Evolutionary conservation across 2,797 vertebrate genomes (phyloP).

Genomic region (Eutrigla gurnardus): DNA sequence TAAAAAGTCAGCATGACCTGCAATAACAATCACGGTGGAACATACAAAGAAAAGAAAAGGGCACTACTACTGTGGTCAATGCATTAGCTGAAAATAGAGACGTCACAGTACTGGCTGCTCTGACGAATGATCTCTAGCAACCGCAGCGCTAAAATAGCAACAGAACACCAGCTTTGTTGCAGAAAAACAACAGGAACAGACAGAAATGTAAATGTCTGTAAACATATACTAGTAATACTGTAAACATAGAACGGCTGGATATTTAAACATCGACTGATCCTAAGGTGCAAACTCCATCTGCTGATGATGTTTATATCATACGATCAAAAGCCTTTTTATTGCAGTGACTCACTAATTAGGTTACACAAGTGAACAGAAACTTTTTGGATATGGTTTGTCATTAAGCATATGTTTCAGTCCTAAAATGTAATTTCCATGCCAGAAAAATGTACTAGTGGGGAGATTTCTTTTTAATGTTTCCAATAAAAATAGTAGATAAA

Average conservation of each 20-base stretch:
- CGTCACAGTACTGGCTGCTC: neutral
- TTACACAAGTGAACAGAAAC: neutral
- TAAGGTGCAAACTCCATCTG: neutral
- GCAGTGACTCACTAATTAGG: neutral
- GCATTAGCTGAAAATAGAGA: conserved; percentile 16
- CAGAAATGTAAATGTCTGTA: neutral
- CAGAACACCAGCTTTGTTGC: neutral
- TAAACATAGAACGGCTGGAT: neutral
- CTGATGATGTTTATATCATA: neutral
- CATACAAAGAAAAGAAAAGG: conserved; percentile 13
- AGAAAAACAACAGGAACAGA: neutral
- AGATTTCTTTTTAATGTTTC: neutral
- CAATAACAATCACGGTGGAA: conserved; percentile 2
- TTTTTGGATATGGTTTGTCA: neutral
- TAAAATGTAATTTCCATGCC: neutral
- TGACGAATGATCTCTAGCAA: conserved; percentile 23
- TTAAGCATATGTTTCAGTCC: neutral
- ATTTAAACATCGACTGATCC: neutral
- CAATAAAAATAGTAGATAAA: neutral
- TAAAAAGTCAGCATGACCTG: conserved; percentile 6
- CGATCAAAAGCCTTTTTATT: neutral
- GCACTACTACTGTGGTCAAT: neutral
- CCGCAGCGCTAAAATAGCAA: conserved; percentile 11
- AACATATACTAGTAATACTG: too few relatives aligned
- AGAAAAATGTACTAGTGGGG: neutral